Evolutionary conservation across 2,113 vertebrate species (phyloP).

Genomic region (Ammodytes marinus): DNA sequence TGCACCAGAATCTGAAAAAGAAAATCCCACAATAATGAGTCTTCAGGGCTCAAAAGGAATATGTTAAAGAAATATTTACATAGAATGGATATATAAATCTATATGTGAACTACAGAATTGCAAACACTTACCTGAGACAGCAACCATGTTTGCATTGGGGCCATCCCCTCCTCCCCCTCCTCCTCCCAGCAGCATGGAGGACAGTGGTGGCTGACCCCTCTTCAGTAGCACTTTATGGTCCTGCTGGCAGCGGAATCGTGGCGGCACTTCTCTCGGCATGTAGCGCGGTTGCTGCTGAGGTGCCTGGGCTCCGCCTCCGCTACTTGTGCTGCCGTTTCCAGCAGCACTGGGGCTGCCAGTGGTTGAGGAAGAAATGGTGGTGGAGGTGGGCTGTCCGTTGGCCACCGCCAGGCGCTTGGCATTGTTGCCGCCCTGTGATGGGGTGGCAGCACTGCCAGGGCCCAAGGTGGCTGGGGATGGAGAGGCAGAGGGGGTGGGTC

Average conservation of each 20-base stretch:
- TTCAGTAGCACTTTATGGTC: slow-evolving; percentile 99
- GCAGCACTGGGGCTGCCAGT: slow-evolving; percentile 69
- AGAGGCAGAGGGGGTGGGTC: slow-evolving; percentile 95
- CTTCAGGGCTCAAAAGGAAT: neutral
- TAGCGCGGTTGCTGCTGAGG: slow-evolving; percentile 92
- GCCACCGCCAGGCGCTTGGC: slow-evolving; percentile 99
- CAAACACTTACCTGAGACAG: slow-evolving; percentile 85
- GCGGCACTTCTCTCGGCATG: slow-evolving; percentile 99
- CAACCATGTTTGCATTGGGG: slow-evolving; percentile 91
- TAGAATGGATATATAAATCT: neutral
- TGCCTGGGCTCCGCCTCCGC: slow-evolving; percentile 87
- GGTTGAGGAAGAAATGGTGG: slow-evolving; percentile 76
- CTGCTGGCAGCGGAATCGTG: slow-evolving; percentile 99
- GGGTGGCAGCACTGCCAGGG: slow-evolving; percentile 95
- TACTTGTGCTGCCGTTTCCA: slow-evolving; percentile 74
- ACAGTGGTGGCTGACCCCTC: slow-evolving; percentile 99
- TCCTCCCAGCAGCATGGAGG: slow-evolving; percentile 98
- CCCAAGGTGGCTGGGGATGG: slow-evolving; percentile 86
- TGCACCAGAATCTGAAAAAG: slow-evolving; percentile 81
- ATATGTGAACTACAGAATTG: neutral
- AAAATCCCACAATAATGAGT: slow-evolving; percentile 1
- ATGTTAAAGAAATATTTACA: neutral
- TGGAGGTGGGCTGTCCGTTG: slow-evolving; percentile 97
- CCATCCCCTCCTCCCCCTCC: slow-evolving; percentile 82
- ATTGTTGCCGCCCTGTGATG: slow-evolving; percentile 99